Conservation (phyloP, 1,140 invertebrate species). For the Ips typographus region DNA sequence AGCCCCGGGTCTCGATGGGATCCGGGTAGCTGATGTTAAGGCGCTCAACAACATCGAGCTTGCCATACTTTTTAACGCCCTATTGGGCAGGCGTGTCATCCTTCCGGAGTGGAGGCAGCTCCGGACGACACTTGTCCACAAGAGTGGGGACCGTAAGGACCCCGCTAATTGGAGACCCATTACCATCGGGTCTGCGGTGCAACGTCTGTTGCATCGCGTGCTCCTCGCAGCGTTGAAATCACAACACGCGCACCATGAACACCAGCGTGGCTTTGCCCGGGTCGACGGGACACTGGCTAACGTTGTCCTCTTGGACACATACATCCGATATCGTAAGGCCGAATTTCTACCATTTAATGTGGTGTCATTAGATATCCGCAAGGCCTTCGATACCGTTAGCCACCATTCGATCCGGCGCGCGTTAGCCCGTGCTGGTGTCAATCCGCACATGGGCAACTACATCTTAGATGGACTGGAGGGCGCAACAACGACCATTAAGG, state of each 20-base stretch:
- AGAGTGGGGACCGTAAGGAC: neutral
- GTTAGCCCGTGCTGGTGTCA: neutral
- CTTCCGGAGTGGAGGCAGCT: too few relatives aligned
- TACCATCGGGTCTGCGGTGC: neutral
- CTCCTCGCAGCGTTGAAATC: neutral
- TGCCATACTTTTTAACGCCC: too few relatives aligned
- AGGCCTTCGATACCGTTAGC: slow-evolving; percentile 24
- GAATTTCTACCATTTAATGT: slow-evolving; percentile 32
- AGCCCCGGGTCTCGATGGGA: too few relatives aligned
- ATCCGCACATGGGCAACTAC: slow-evolving; percentile 28
- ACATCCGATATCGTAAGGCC: neutral
- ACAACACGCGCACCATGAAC: neutral
- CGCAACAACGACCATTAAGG: too few relatives aligned
- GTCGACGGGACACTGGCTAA: neutral
- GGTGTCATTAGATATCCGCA: slow-evolving; percentile 46
- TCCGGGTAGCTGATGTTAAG: too few relatives aligned
- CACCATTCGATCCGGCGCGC: slow-evolving; percentile 8
- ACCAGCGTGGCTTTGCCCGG: neutral
- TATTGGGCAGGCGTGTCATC: too few relatives aligned
- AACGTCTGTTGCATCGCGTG: neutral
- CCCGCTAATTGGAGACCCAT: neutral
- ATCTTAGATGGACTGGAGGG: slow-evolving; percentile 31
- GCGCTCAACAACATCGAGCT: too few relatives aligned
- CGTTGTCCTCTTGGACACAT: neutral
- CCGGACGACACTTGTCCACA: neutral